A percentile compares a stretch with the other conserved stretches of the same genome.
These are phyloP conservation scores for Trichogramma evanescens DNA, from an alignment of 2,888 invertebrate species.

Conservation along the genomic window DNA sequence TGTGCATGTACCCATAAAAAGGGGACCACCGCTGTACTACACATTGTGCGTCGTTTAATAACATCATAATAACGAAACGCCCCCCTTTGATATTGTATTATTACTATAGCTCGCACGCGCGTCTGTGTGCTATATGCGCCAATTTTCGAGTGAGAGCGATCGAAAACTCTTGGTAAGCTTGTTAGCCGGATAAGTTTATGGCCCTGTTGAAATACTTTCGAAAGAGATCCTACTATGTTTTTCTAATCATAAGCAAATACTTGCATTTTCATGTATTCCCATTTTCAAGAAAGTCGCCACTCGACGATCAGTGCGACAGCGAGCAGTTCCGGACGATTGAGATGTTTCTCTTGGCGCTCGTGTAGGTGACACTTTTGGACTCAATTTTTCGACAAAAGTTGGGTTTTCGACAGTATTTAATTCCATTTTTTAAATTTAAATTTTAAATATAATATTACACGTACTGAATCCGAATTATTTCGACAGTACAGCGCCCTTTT, in stretches of 20 bases:
- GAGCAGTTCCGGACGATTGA: too few species aligned
- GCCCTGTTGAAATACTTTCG: constrained; percentile 31
- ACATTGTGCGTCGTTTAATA: neutral
- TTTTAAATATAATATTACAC: too few species aligned
- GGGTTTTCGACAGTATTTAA: too few species aligned
- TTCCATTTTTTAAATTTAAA: too few species aligned
- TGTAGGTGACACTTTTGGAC: too few species aligned
- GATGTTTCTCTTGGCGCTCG: too few species aligned
- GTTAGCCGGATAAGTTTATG: constrained; percentile 32
- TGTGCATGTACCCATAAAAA: neutral
- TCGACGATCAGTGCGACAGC: too few species aligned
- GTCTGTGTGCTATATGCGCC: constrained; percentile 1
- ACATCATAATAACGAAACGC: too few species aligned
- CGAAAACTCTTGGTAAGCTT: constrained; percentile 19
- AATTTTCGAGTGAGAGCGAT: constrained; percentile 4
- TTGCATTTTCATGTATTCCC: neutral
- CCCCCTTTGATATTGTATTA: neutral
- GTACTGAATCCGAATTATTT: too few species aligned
- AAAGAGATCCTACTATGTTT: constrained; percentile 25
- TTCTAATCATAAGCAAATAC: constrained; percentile 22
- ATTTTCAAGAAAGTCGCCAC: neutral
- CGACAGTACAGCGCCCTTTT: too few species aligned
- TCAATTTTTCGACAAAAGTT: too few species aligned
- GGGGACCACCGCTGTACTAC: neutral
- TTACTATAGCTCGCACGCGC: neutral